These are phyloP conservation scores for Harpagifer antarcticus DNA, from an alignment of 2,797 vertebrate genomes.

Conservation along the genomic window DNA sequence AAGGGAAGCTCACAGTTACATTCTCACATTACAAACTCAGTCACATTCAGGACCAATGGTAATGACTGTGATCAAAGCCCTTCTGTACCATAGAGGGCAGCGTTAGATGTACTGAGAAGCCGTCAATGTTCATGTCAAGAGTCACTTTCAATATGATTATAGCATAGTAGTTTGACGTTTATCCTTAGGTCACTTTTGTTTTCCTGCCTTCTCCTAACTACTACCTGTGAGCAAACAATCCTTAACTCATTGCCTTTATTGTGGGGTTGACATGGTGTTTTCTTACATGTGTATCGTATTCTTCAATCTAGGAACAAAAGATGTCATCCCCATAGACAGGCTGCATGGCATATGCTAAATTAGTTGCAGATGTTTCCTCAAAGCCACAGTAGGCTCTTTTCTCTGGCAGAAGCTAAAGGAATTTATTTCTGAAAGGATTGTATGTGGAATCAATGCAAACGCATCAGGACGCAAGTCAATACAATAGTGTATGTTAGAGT, in stretches of 20 bases:
- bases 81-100: conserved; percentile 27
- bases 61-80: conserved; percentile 54
- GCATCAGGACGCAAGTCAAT: conserved; percentile 4
- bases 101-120: conserved; percentile 34
- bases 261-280: not conserved
- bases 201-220: conserved; percentile 1
- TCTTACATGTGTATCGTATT: not conserved
- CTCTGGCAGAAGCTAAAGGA: conserved; percentile 5
- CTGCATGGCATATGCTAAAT: conserved; percentile 4
- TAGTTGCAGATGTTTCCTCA: conserved; percentile 22
- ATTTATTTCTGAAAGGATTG: conserved; percentile 24
- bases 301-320: conserved; percentile 13
- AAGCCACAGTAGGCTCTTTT: not conserved
- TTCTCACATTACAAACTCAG: conserved; percentile 39
- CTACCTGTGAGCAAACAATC: not conserved
- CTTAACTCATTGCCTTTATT: not conserved
- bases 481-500: not conserved
- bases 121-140: conserved; percentile 17
- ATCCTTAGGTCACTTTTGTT: not conserved
- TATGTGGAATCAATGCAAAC: conserved; percentile 17
- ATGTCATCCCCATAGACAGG: not conserved
- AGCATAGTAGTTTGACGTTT: conserved; percentile 1
- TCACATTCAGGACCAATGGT: conserved; percentile 28
- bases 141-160: conserved; percentile 2
- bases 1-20: not conserved